phyloP scores from a whole-genome alignment of 2,113 vertebrate genomes.

The Rhynchomys soricoides region DNA sequence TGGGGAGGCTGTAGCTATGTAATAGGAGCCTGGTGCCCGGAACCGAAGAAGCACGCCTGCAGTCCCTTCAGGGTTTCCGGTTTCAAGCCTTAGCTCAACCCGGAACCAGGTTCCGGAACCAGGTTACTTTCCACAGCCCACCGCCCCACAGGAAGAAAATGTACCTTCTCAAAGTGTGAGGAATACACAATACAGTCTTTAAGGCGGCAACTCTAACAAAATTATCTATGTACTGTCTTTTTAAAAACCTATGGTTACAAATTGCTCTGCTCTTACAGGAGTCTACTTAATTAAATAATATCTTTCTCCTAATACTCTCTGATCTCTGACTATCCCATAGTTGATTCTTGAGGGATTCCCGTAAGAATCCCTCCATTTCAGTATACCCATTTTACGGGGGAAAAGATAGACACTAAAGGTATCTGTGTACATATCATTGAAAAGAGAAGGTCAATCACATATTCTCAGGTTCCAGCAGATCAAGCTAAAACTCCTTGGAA shows the following conservation, averaged over 20 bases:
- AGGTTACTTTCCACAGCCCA: too few species aligned
- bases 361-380: not conserved
- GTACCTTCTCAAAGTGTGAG: not conserved
- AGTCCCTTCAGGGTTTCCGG: too few species aligned
- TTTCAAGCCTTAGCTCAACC: too few species aligned
- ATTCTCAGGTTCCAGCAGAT: not conserved
- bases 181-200: slow-evolving; percentile 1
- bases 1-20: too few species aligned
- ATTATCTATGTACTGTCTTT: not conserved
- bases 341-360: not conserved
- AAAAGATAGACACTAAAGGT: not conserved
- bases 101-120: too few species aligned
- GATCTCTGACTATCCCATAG: not conserved
- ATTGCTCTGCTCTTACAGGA: not conserved
- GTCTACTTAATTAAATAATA: slow-evolving; percentile 19
- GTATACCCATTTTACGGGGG: not conserved
- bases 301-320: not conserved
- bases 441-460: not conserved
- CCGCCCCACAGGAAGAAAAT: not conserved
- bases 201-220: not conserved
- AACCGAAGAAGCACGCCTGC: too few species aligned
- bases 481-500: not conserved
- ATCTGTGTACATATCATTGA: not conserved
- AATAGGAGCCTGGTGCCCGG: too few species aligned
- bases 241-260: not conserved